Evolutionary conservation across 1,140 invertebrate species (phyloP), one percentile per base, ranked within the genome.

Genomic region (Drosophila baimaii): DNA sequence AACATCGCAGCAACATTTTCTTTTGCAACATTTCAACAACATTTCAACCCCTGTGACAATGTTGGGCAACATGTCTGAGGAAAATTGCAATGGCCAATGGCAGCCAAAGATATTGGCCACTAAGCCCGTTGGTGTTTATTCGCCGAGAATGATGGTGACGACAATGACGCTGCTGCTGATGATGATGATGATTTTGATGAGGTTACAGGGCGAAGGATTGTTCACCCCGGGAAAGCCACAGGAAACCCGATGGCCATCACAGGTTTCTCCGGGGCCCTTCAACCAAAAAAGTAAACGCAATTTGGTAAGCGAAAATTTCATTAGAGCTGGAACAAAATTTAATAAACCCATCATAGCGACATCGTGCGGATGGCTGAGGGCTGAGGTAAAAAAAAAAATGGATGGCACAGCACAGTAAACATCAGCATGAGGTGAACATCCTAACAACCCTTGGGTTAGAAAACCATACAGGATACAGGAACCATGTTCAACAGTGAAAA

Each of bases 221-320:
- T 21, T 39, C 41, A 57, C 65, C 65, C 69, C 17, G 43, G 56
- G 35, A 64, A 47, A 72, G 83, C 79, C 83, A 47, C 79, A 88
- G 56, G 64, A 71, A 69, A 37, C 55, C 61, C 73, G 46, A 72
- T 81, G 66, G 77, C 77, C 71, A 58, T 58, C 65, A 31, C 64
- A 70, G 49, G 33, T 70, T 70, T 46, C 65, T 46, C 51, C 25
- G 35, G 31, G 31, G 44, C 63, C 49, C 49, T 66, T 49, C 62
- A 13, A 23, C 46, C 44, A 31, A 19, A 69, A 65, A 79, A 77
- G 75, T 86, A 88, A 86, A 82, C 77, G 71, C 84, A 88, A 88
- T 88, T 88, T 88, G 64, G 84, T 75, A 77, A 74, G 84, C 84
- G 83, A 83, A 86, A 88, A 88, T 88, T 83, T 65, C 77, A 88